Evolutionary conservation across 1,140 invertebrate genomes (phyloP).

Genomic region (Anoplophora glabripennis): DNA sequence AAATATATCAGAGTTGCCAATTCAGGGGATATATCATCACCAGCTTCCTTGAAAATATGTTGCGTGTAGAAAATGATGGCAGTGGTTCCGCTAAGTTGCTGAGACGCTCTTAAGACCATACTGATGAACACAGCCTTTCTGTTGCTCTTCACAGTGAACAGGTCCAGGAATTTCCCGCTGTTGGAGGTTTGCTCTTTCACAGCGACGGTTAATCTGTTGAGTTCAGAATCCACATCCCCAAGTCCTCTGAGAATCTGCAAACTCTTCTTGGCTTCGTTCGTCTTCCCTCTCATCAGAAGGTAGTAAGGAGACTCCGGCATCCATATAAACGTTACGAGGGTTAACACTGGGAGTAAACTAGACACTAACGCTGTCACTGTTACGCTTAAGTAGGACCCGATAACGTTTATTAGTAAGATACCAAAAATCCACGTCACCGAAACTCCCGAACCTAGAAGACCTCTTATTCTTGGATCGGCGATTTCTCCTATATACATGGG

Average conservation of each 20-base stretch:
- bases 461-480: slow-evolving; percentile 64
- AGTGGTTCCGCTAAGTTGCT: slow-evolving; percentile 75
- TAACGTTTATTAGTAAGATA: slow-evolving; percentile 64
- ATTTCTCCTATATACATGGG: slow-evolving; percentile 70
- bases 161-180: slow-evolving; percentile 57
- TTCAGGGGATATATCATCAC: slow-evolving; percentile 46
- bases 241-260: slow-evolving; percentile 62
- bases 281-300: slow-evolving; percentile 56
- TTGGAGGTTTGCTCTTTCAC: slow-evolving; percentile 47
- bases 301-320: slow-evolving; percentile 81
- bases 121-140: slow-evolving; percentile 63
- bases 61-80: slow-evolving; percentile 73
- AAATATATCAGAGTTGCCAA: slow-evolving; percentile 60
- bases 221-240: slow-evolving; percentile 58
- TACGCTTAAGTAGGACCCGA: slow-evolving; percentile 62
- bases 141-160: slow-evolving; percentile 58
- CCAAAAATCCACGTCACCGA: slow-evolving; percentile 53
- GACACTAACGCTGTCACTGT: slow-evolving; percentile 58
- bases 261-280: slow-evolving; percentile 60
- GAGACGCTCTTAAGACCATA: slow-evolving; percentile 65
- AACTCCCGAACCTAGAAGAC: slow-evolving; percentile 46
- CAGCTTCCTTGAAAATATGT: slow-evolving; percentile 63
- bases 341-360: slow-evolving; percentile 57
- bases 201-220: slow-evolving; percentile 60
- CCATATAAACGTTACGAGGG: slow-evolving; percentile 62